Evolutionary conservation across 2,888 invertebrate genomes (phyloP), one percentile per base, ranked within the genome.

Genomic region (Deilephila elpenor): DNA sequence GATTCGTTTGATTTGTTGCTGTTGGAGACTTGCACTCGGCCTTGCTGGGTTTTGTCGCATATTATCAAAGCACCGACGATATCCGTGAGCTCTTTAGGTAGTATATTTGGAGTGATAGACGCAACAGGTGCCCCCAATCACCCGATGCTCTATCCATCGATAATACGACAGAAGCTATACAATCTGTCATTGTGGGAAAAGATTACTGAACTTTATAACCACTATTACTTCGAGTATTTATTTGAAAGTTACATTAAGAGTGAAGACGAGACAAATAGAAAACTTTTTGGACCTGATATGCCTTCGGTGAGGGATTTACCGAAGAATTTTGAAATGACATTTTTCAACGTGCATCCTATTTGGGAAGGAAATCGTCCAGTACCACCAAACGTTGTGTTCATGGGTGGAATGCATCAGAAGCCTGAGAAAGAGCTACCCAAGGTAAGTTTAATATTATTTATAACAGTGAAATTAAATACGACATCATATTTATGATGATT

Each of bases 31-130:
- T 78, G 74, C 56, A 64, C 79, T 0, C 70, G 78, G 44, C 75
- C 79, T 1, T 74, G 78, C 0, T 74, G 84, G 29, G 76, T 67
- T 0, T 77, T 84, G 7, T 78, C 82, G 1, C 72, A 84, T 73
- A 20, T 78, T 14, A 82, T 74, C 19, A 76, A 81, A 56, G 64
- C 80, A 0, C 89, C 89, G 0, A 80, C 83, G 0, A 88, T 88
- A n/a, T 76, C 80, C 62, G 76, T 89, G 0, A 88, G 86, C 77
- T 89, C 89, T 0, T 76, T 86, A 0, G 85, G 86, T 59, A 78
- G 79, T 2, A 20, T 73, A 0, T 71, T 74, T 8, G 75, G 77
- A 1, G 79, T 81, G 32, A 79, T 78, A 64, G 78, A 83, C 25
- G 17, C 73, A 4, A 72, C 86, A 4, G 89, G 89, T 25, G 82